These are phyloP conservation scores for Antheraea assamensis DNA, from an alignment of 2,888 invertebrate species.

Conservation along the genomic window DNA sequence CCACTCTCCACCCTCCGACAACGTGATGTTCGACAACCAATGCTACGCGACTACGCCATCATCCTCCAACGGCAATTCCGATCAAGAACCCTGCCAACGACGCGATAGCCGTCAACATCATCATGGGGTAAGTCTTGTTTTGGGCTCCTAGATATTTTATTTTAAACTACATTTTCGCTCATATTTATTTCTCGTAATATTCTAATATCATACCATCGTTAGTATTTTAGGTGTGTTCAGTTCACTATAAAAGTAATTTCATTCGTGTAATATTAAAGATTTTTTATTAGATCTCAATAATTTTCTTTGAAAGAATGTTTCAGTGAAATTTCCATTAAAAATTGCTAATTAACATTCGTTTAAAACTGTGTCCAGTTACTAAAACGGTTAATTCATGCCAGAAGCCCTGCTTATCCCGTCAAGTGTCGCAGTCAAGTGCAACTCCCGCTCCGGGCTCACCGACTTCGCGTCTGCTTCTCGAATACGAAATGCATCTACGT, in stretches of 20 bases:
- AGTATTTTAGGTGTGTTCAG: not conserved
- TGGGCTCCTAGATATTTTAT: not conserved
- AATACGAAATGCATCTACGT: conserved; percentile 96
- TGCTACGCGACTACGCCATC: conserved; percentile 97
- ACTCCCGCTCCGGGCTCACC: conserved; percentile 92
- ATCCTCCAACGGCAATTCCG: conserved; percentile 95
- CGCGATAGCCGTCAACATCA: conserved; percentile 84
- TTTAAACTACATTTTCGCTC: too few species aligned
- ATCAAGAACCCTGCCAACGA: conserved; percentile 88
- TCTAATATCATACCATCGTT: too few species aligned
- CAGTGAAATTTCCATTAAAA: too few species aligned
- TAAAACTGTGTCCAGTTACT: not conserved
- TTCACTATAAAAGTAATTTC: not conserved
- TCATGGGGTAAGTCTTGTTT: conserved; percentile 75
- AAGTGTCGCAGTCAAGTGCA: conserved; percentile 84
- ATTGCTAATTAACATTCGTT: not conserved
- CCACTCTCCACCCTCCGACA: conserved; percentile 94
- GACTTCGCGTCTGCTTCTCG: conserved; percentile 91
- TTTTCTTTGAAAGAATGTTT: not conserved
- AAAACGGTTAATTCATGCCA: conserved; percentile 34
- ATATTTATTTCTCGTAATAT: too few species aligned
- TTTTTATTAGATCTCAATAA: not conserved
- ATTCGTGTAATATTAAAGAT: not conserved
- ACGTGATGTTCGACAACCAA: conserved; percentile 96
- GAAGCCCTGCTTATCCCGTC: conserved; percentile 76